Percentiles rank a stretch among this genome's conserved stretches.
These are phyloP conservation scores for Notiomystis cincta DNA, from an alignment of 2,113 vertebrate genomes.

Conservation along the genomic window DNA sequence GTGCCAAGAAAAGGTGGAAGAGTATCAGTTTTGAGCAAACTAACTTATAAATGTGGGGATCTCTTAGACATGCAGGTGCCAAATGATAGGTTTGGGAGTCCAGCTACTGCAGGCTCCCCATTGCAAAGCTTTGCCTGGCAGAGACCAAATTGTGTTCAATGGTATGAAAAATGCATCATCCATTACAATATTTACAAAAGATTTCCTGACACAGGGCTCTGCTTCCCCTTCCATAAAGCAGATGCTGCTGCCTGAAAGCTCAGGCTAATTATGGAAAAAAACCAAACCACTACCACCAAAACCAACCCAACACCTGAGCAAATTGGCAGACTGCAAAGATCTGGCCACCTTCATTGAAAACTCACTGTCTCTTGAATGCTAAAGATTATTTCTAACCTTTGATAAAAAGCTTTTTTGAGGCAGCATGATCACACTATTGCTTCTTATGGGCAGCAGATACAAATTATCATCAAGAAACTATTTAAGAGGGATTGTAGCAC, in stretches of 20 bases:
- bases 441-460: not conserved
- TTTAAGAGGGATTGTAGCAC: not conserved
- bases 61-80: not conserved
- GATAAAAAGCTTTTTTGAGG: not conserved
- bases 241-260: not conserved
- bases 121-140: not conserved
- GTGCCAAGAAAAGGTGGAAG: not conserved
- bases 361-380: not conserved
- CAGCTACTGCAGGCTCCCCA: not conserved
- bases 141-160: not conserved
- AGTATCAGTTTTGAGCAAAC: not conserved
- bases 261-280: not conserved
- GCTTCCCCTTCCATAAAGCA: not conserved
- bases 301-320: not conserved
- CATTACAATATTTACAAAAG: not conserved
- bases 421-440: not conserved
- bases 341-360: not conserved
- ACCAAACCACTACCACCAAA: not conserved
- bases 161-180: not conserved
- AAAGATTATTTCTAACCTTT: constrained; percentile 8
- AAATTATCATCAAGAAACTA: constrained; percentile 27
- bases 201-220: not conserved
- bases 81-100: not conserved
- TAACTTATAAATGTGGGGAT: not conserved
- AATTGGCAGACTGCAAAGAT: not conserved